Evolutionary conservation across 2,113 vertebrate species (phyloP), one percentile per base, ranked within the genome.

Genomic region (Poeciliopsis prolifica): DNA sequence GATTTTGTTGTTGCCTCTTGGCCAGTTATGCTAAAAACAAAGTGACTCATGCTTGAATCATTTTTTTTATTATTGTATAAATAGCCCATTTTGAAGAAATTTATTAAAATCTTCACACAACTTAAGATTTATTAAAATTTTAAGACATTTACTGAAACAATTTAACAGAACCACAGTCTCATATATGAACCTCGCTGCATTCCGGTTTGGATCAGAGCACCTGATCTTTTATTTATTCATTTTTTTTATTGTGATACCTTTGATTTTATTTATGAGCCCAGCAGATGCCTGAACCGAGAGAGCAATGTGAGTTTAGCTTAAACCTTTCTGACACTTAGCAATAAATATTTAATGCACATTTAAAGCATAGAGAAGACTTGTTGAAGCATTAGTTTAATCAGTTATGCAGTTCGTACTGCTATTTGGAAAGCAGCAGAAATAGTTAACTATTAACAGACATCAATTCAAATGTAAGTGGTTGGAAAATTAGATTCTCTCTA

Each of bases 11-110:
- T 44, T 19, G 6, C 65, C n/a, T 65, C 65, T 24, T 35, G 66
- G 76, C 28, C 51, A 22, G 65, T 62, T 60, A 83, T 80, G 84
- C 81, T 79, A 54, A 87, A 83, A 84, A 87, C 64, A 80, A 88
- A 86, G 61, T 24, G 40, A 83, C 14, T 74, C 33, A 73, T 63
- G 65, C 70, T 78, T 9, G 73, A 48, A 82, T 81, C 72, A 9
- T 78, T 77, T 58, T 37, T 37, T 37, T 35, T 35, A 8, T 9
- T 35, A 10, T 35, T 0, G 11, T 62, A 71, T 17, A 76, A 90
- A 74, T 54, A 1, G 72, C 71, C 31, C 58, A 40, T 72, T 24
- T 22, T 24, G n/a, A 37, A 35, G 58, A 48, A 62, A 60, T 71
- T 82, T 75, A 75, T 83, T 74, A 76, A 78, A 42, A 44, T 29